A percentile compares a stretch with the other conserved stretches of the same genome.
phyloP scores from a whole-genome alignment of 2,888 invertebrate species.

The Nebria salina region DNA sequence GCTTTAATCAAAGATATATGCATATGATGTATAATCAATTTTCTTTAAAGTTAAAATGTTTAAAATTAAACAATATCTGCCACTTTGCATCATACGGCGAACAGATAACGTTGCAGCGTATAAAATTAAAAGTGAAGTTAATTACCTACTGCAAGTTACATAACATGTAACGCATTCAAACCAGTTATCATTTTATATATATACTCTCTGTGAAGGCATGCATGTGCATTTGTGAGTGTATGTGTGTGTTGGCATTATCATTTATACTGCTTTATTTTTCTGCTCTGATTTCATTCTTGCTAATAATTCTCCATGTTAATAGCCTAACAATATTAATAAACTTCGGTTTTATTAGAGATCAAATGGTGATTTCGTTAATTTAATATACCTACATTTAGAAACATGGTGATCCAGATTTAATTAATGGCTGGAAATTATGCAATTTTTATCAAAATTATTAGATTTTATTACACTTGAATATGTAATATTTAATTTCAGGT shows the following conservation, averaged over 20 bases:
- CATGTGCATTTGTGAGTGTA: not conserved
- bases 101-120: slow-evolving; percentile 17
- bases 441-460: not conserved
- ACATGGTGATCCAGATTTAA: not conserved
- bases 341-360: slow-evolving; percentile 1
- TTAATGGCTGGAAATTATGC: not conserved
- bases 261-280: not conserved
- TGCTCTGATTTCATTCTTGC: not conserved
- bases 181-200: slow-evolving; percentile 25
- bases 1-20: too few species aligned
- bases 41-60: not conserved
- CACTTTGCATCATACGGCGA: not conserved
- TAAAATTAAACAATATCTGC: not conserved
- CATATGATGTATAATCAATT: too few species aligned
- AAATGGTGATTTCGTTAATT: not conserved
- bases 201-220: not conserved
- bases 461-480: not conserved
- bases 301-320: not conserved
- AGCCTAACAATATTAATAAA: not conserved
- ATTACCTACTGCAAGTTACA: slow-evolving; percentile 26
- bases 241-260: not conserved
- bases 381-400: not conserved
- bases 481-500: not conserved
- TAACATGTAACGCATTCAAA: slow-evolving; percentile 28
- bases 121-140: slow-evolving; percentile 25